A percentile compares a stretch with the other conserved stretches of the same genome.
Evolutionary conservation across 2,113 vertebrate species (phyloP).

Genomic region (Kryptolebias marmoratus): DNA sequence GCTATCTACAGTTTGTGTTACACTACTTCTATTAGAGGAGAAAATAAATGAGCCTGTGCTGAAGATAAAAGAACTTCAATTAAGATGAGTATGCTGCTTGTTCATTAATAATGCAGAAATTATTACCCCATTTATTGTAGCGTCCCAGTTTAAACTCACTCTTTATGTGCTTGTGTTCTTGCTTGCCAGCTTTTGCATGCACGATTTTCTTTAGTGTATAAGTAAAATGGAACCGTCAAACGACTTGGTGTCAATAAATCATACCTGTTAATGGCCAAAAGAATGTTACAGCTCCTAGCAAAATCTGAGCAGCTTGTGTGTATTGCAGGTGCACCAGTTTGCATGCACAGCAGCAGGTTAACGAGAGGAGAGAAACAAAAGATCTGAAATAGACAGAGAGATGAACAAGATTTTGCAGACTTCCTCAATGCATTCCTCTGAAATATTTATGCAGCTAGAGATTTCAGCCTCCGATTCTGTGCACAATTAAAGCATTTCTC

Average conservation of each 20-base stretch:
- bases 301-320: slow-evolving; percentile 9
- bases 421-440: slow-evolving; percentile 52
- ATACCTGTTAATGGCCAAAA: slow-evolving; percentile 33
- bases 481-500: slow-evolving; percentile 69
- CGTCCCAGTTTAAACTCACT: slow-evolving; percentile 64
- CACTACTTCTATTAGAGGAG: slow-evolving; percentile 16
- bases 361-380: slow-evolving; percentile 16
- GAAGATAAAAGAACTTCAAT: slow-evolving; percentile 75
- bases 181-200: slow-evolving; percentile 21
- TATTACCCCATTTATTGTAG: slow-evolving; percentile 71
- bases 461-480: slow-evolving; percentile 67
- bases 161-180: slow-evolving; percentile 33
- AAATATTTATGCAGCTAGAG: slow-evolving; percentile 73
- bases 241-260: slow-evolving; percentile 48
- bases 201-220: slow-evolving; percentile 2
- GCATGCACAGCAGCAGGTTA: slow-evolving; percentile 11
- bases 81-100: slow-evolving; percentile 65
- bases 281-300: slow-evolving; percentile 17
- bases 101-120: slow-evolving; percentile 78
- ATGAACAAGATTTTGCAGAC: slow-evolving; percentile 42
- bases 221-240: slow-evolving; percentile 51
- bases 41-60: slow-evolving; percentile 55
- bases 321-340: slow-evolving; percentile 15
- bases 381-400: slow-evolving; percentile 35
- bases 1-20: slow-evolving; percentile 31